Conservation (phyloP, 1,140 invertebrate genomes). For the Oryzaephilus surinamensis region DNA sequence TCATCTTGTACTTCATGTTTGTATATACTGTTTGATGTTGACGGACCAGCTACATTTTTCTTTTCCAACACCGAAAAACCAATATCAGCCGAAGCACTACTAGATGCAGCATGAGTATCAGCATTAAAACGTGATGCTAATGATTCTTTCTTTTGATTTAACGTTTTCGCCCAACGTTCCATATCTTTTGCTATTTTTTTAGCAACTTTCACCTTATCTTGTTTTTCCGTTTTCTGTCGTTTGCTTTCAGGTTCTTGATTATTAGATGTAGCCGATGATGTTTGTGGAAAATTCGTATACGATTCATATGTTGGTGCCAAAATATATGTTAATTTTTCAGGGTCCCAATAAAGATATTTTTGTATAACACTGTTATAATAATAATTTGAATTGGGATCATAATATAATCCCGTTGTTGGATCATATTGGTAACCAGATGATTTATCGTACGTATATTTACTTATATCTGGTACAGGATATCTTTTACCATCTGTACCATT, state of each 20-base stretch:
- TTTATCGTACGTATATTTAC: conserved; percentile 89
- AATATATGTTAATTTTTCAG: conserved; percentile 67
- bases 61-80: conserved; percentile 81
- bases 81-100: conserved; percentile 68
- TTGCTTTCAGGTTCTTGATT: conserved; percentile 38
- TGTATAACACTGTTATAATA: conserved; percentile 83
- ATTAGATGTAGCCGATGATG: conserved; percentile 14
- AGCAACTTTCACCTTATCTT: conserved; percentile 92
- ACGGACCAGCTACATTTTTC: conserved; percentile 30
- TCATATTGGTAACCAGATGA: conserved; percentile 96
- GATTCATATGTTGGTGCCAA: conserved; percentile 49
- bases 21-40: conserved; percentile 9
- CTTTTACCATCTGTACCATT: conserved; percentile 53
- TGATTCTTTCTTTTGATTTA: conserved; percentile 91
- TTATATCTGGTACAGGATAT: conserved; percentile 74
- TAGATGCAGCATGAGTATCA: conserved; percentile 18
- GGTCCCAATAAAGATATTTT: conserved; percentile 94
- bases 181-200: conserved; percentile 90
- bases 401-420: conserved; percentile 83
- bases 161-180: conserved; percentile 85
- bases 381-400: conserved; percentile 90
- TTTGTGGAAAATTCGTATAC: conserved; percentile 21
- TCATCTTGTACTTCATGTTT: conserved; percentile 13
- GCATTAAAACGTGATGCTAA: too few species aligned
- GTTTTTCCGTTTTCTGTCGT: conserved; percentile 52